These are phyloP conservation scores for Scotopteryx bipunctaria DNA, from an alignment of 2,888 invertebrate genomes.

Conservation along the genomic window DNA sequence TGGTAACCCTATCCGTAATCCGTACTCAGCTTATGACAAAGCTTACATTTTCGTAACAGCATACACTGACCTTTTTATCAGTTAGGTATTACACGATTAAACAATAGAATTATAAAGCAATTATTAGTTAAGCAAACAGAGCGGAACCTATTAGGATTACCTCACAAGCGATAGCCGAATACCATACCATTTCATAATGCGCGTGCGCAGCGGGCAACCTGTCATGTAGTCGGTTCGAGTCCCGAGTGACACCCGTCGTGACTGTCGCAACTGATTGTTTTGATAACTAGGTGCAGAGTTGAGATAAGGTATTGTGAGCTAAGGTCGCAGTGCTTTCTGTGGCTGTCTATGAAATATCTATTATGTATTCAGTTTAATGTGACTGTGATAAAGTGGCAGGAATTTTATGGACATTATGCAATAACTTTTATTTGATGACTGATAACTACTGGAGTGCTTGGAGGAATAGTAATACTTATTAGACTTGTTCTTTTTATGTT, in stretches of 20 bases:
- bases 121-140: conserved; percentile 26
- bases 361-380: too few species aligned
- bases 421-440: too few species aligned
- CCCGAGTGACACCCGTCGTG: conserved; percentile 54
- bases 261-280: conserved; percentile 50
- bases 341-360: not conserved
- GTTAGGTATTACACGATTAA: conserved; percentile 10
- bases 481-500: too few species aligned
- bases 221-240: conserved; percentile 31
- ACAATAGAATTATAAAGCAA: conserved; percentile 19
- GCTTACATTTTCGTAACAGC: too few species aligned
- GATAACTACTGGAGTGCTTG: too few species aligned
- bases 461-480: too few species aligned
- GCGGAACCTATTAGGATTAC: conserved; percentile 26
- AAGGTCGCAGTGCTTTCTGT: too few species aligned
- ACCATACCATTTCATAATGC: conserved; percentile 35
- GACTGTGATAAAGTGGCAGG: too few species aligned
- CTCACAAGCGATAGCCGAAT: conserved; percentile 20
- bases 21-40: too few species aligned
- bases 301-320: too few species aligned
- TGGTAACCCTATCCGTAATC: too few species aligned
- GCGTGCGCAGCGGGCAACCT: conserved; percentile 48
- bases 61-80: conserved; percentile 6
- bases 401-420: too few species aligned
- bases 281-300: conserved; percentile 18